A percentile compares a stretch with the other conserved stretches of the same genome.
These are phyloP conservation scores for Platygyra sinensis DNA, from an alignment of 64 coral and sea anemone species.

Conservation along the genomic window DNA sequence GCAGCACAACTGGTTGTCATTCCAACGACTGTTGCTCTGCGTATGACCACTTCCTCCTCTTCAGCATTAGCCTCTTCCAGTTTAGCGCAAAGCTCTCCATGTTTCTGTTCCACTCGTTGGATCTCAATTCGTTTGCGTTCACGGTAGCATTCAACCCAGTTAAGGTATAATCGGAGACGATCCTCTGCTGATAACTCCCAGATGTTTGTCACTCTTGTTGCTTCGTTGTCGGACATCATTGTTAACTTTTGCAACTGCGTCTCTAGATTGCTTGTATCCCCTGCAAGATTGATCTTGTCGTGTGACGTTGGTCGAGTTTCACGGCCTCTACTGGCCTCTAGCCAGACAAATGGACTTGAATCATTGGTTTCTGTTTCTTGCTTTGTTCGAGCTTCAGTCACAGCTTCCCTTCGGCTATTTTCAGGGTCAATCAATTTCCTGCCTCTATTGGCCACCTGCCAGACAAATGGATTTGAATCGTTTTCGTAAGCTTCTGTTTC, in stretches of 20 bases:
- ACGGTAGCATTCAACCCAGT: constrained; percentile 29
- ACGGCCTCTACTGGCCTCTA: too few species aligned
- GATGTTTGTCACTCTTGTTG: background rate
- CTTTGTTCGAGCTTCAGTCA: background rate
- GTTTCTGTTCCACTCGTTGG: constrained; percentile 20
- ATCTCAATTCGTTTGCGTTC: constrained; percentile 20
- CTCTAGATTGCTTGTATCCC: background rate
- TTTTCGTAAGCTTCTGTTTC: background rate
- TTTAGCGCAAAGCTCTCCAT: constrained; percentile 29
- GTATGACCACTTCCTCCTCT: constrained; percentile 53
- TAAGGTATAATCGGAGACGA: constrained; percentile 35
- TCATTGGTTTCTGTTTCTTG: background rate
- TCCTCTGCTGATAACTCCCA: constrained; percentile 6
- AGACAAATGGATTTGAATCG: too few species aligned
- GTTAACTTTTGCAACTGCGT: background rate
- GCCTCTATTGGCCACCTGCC: too few species aligned
- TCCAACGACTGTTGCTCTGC: constrained; percentile 71
- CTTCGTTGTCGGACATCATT: constrained; percentile 22
- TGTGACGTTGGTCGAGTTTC: too few species aligned
- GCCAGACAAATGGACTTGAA: too few species aligned
- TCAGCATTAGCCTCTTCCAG: background rate
- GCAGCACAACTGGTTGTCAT: constrained; percentile 87
- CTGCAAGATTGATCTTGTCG: background rate
- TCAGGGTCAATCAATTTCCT: background rate
- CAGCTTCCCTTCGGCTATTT: background rate